phyloP scores from a whole-genome alignment of 2,113 vertebrate species.

The Equus przewalskii region DNA sequence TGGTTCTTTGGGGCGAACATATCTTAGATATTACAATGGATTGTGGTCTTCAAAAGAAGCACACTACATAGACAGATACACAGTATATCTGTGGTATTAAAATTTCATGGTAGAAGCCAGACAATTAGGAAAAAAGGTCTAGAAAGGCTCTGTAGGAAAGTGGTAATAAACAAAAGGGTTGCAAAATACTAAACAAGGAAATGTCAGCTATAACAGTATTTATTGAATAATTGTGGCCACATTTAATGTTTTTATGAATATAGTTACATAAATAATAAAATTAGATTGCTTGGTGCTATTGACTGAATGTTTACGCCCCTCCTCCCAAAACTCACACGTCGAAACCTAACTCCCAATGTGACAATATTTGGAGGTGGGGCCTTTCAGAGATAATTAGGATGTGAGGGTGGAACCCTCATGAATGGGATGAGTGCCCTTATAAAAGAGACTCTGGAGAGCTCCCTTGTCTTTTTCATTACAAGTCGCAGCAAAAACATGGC shows the following conservation, averaged over 20 bases:
- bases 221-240: background rate
- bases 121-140: background rate
- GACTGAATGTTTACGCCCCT: background rate
- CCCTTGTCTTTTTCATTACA: background rate
- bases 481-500: background rate
- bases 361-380: background rate
- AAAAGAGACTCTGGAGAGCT: background rate
- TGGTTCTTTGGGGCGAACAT: fast-evolving
- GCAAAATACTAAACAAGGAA: background rate
- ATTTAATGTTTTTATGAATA: background rate
- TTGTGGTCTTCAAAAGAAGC: background rate
- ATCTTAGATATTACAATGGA: background rate
- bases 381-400: background rate
- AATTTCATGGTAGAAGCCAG: background rate
- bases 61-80: background rate
- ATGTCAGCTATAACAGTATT: background rate
- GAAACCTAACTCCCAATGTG: background rate
- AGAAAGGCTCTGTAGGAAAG: fast-evolving
- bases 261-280: background rate
- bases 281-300: background rate
- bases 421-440: background rate
- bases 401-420: background rate
- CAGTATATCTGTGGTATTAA: background rate
- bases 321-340: background rate
- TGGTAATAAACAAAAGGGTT: background rate